These are phyloP conservation scores for Antennarius striatus DNA, from an alignment of 2,113 vertebrate genomes.

Conservation along the genomic window DNA sequence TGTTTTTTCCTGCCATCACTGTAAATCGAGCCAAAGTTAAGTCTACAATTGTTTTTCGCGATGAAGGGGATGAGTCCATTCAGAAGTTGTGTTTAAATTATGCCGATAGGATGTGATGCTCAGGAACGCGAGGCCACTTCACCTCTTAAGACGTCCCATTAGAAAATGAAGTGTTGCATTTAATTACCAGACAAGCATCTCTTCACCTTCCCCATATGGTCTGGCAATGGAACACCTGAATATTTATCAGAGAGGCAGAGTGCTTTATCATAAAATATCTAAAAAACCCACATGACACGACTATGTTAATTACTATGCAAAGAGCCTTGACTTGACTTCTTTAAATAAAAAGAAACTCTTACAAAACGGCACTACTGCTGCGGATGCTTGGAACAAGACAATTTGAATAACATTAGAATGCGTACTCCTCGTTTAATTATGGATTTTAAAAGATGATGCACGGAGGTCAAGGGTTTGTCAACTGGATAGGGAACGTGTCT, in stretches of 20 bases:
- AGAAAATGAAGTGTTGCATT: constrained; percentile 65
- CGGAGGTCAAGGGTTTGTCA: no score
- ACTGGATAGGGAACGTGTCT: no score
- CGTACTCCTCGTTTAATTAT: background rate
- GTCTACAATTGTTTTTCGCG: constrained; percentile 1
- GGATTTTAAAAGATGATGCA: no score
- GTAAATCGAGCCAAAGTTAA: background rate
- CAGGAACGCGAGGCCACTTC: constrained; percentile 48
- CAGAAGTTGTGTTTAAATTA: constrained; percentile 35
- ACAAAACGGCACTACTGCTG: background rate
- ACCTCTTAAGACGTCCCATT: constrained; percentile 63
- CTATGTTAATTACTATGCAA: constrained; percentile 21
- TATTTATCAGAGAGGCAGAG: constrained; percentile 39
- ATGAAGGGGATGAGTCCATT: constrained; percentile 16
- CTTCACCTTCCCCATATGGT: constrained; percentile 54
- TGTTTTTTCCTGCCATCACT: background rate
- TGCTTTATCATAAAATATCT: constrained; percentile 45
- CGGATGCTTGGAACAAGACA: constrained; percentile 1
- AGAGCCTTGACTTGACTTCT: constrained; percentile 33
- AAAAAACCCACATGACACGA: constrained; percentile 36
- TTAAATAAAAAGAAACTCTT: constrained; percentile 19
- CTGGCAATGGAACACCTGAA: constrained; percentile 48
- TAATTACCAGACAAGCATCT: constrained; percentile 68
- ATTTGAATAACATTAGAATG: background rate
- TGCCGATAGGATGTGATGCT: constrained; percentile 33